These are phyloP conservation scores for Mungos mungo DNA, from an alignment of 2,113 vertebrate genomes.

Conservation along the genomic window DNA sequence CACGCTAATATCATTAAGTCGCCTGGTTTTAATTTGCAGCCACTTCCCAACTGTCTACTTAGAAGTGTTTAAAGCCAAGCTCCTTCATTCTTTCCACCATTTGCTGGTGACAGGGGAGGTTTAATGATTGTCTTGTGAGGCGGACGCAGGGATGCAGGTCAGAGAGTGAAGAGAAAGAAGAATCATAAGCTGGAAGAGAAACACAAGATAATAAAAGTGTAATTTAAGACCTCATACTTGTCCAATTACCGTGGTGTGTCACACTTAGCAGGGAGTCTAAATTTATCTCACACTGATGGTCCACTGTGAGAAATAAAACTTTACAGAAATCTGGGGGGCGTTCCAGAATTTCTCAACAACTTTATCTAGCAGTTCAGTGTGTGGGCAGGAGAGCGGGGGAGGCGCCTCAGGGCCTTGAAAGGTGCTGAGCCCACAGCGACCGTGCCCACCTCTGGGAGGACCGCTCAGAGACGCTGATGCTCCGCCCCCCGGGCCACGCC, in stretches of 20 bases:
- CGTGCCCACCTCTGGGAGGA: rapidly evolving
- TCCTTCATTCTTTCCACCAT: constrained; percentile 54
- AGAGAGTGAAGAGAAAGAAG: constrained; percentile 28
- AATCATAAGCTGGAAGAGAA: background rate
- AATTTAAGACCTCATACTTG: constrained; percentile 22
- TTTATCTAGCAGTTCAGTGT: background rate
- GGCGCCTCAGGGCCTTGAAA: background rate
- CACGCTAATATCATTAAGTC: background rate
- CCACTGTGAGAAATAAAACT: constrained; percentile 43
- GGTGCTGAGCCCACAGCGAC: background rate
- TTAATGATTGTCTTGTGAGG: constrained; percentile 31
- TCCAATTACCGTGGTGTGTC: background rate
- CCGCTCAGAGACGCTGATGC: rapidly evolving
- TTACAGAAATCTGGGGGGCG: background rate
- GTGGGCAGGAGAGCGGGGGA: background rate
- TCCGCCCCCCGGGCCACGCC: rapidly evolving
- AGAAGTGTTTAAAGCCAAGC: constrained; percentile 34
- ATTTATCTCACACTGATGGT: background rate
- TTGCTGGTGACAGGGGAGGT: background rate
- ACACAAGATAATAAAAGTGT: background rate
- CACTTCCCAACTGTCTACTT: constrained; percentile 49
- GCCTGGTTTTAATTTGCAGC: constrained; percentile 50
- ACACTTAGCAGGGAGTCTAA: background rate
- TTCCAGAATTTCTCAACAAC: background rate
- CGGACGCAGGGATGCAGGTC: background rate